Evolutionary conservation across 53 echinoderm and acorn worm genomes (phyloP).

Genomic region (Holothuria scabra): DNA sequence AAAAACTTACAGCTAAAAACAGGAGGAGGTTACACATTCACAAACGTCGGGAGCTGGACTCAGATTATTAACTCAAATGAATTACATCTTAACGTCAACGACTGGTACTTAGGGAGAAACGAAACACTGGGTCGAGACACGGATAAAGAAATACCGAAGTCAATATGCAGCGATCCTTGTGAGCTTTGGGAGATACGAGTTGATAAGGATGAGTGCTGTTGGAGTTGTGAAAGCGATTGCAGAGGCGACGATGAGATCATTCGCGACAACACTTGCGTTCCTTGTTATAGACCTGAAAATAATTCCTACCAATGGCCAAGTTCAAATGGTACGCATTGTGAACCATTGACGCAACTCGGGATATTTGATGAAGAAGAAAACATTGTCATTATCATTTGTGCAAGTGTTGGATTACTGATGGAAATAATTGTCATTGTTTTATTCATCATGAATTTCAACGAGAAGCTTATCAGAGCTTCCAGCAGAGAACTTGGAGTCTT

Average conservation of each 20-base stretch:
- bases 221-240: constrained; percentile 70
- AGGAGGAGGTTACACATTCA: constrained; percentile 29
- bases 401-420: constrained; percentile 54
- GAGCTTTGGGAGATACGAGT: constrained; percentile 59
- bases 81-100: constrained; percentile 11
- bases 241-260: constrained; percentile 54
- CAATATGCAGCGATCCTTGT: constrained; percentile 85
- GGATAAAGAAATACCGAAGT: constrained; percentile 54
- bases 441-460: constrained; percentile 74
- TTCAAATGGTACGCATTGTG: not conserved
- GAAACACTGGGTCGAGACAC: constrained; percentile 1
- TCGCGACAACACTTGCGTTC: constrained; percentile 62
- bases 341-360: constrained; percentile 38
- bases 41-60: constrained; percentile 57
- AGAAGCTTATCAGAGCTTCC: constrained; percentile 84
- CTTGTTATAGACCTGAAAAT: constrained; percentile 60
- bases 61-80: not conserved
- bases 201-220: constrained; percentile 76
- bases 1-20: constrained; percentile 64
- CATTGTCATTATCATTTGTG: constrained; percentile 46
- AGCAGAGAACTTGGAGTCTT: constrained; percentile 87
- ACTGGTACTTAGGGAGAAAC: constrained; percentile 14
- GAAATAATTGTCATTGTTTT: constrained; percentile 57
- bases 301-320: constrained; percentile 68
- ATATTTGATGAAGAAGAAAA: constrained; percentile 42